phyloP scores from a whole-genome alignment of 2,797 vertebrate species.

The Semaprochilodus insignis region DNA sequence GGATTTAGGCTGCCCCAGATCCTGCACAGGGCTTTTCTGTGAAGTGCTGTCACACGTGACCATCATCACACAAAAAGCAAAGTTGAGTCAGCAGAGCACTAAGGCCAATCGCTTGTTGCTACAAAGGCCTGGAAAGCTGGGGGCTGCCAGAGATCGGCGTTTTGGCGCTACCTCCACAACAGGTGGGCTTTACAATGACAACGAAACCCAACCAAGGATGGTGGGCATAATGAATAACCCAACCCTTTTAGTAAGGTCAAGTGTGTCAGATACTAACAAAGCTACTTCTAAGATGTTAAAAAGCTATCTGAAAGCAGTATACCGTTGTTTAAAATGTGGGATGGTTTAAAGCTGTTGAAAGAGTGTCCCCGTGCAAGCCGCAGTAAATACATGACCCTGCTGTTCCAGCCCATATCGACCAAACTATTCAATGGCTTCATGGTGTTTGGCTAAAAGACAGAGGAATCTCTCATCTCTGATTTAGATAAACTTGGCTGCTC shows the following conservation, averaged over 20 bases:
- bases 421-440: slow-evolving; percentile 64
- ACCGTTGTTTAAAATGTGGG: slow-evolving; percentile 1
- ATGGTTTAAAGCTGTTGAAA: slow-evolving; percentile 48
- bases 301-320: slow-evolving; percentile 14
- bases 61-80: slow-evolving; percentile 70
- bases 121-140: slow-evolving; percentile 68
- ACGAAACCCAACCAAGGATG: slow-evolving; percentile 32
- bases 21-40: slow-evolving; percentile 65
- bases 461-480: slow-evolving; percentile 63
- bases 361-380: slow-evolving; percentile 47
- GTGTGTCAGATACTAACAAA: not conserved
- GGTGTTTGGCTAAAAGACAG: slow-evolving; percentile 69
- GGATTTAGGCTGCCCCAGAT: slow-evolving; percentile 73
- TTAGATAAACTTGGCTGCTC: slow-evolving; percentile 55
- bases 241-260: not conserved
- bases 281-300: slow-evolving; percentile 1
- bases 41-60: slow-evolving; percentile 75
- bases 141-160: slow-evolving; percentile 56
- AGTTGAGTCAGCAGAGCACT: slow-evolving; percentile 76
- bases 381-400: slow-evolving; percentile 58
- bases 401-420: slow-evolving; percentile 55
- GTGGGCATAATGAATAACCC: not conserved
- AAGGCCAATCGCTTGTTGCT: slow-evolving; percentile 63
- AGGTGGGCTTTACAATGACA: slow-evolving; percentile 59
- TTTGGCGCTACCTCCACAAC: slow-evolving; percentile 62